Percentiles rank a stretch among this genome's conserved stretches.
Evolutionary conservation across 2,888 invertebrate genomes (phyloP).

Genomic region (Melinaea menophilus): DNA sequence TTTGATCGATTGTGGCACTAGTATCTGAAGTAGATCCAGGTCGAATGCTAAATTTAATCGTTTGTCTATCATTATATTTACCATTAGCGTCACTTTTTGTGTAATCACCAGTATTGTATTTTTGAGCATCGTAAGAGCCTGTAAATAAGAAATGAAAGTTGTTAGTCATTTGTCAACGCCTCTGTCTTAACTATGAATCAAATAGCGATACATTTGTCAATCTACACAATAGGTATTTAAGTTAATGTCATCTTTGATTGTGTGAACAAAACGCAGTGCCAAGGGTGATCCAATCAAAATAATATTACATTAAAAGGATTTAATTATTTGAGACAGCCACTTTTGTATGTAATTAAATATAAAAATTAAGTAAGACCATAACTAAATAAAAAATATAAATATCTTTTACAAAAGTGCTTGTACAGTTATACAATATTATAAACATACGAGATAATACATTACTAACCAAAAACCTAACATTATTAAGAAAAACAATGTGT

Average conservation of each 20-base stretch:
- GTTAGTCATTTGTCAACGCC: constrained; percentile 62
- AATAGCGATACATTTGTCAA: constrained; percentile 60
- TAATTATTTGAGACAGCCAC: too few species aligned
- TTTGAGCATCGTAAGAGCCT: constrained; percentile 70
- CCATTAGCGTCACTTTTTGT: constrained; percentile 46
- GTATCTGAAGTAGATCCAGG: constrained; percentile 44
- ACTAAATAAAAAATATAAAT: too few species aligned
- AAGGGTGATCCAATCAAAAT: background rate
- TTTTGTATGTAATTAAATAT: too few species aligned
- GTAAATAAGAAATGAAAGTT: constrained; percentile 74
- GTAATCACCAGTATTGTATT: constrained; percentile 66
- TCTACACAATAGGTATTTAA: constrained; percentile 47
- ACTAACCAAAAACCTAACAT: too few species aligned
- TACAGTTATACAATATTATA: too few species aligned
- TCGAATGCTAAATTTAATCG: constrained; percentile 47
- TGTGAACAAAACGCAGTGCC: background rate
- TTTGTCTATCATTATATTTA: constrained; percentile 50
- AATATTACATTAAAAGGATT: too few species aligned
- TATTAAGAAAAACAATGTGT: too few species aligned
- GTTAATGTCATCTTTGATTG: constrained; percentile 18
- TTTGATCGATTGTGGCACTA: constrained; percentile 51
- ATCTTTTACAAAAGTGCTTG: too few species aligned
- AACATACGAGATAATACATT: too few species aligned
- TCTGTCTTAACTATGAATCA: constrained; percentile 45
- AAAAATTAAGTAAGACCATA: too few species aligned